Percentiles rank a stretch among this genome's conserved stretches.
phyloP scores from a whole-genome alignment of 2,888 invertebrate genomes.

The Sinotaia quadrata region DNA sequence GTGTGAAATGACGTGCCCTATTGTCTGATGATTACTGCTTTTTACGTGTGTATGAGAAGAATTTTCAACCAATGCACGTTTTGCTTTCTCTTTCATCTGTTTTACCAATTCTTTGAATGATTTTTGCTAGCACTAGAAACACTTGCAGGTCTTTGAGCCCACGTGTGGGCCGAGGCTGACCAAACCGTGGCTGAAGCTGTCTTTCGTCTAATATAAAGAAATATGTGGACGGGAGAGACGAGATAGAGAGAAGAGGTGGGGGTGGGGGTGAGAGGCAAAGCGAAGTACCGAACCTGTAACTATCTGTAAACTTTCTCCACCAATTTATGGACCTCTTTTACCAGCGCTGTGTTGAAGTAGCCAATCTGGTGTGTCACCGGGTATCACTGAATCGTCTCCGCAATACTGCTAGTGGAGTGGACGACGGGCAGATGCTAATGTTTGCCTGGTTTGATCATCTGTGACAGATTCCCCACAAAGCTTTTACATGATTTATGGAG shows the following conservation, averaged over 20 bases:
- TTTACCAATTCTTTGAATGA: no score
- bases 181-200: no score
- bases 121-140: no score
- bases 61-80: no score
- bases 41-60: no score
- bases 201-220: no score
- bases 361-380: slow-evolving; percentile 1
- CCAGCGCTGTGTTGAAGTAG: slow-evolving; percentile 1
- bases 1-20: no score
- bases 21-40: no score
- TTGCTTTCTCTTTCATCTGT: no score
- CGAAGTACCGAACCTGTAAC: background rate
- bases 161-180: no score
- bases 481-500: slow-evolving; percentile 19
- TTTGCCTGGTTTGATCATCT: slow-evolving; percentile 25
- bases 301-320: no score
- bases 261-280: background rate
- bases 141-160: no score
- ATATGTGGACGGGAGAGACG: background rate
- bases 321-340: slow-evolving; percentile 13
- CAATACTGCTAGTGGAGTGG: background rate
- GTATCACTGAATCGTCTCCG: background rate
- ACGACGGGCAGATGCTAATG: slow-evolving; percentile 17
- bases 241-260: background rate
- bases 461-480: slow-evolving; percentile 15